Evolutionary conservation across 2,113 vertebrate genomes (phyloP).

Genomic region (human (Homo sapiens)): DNA sequence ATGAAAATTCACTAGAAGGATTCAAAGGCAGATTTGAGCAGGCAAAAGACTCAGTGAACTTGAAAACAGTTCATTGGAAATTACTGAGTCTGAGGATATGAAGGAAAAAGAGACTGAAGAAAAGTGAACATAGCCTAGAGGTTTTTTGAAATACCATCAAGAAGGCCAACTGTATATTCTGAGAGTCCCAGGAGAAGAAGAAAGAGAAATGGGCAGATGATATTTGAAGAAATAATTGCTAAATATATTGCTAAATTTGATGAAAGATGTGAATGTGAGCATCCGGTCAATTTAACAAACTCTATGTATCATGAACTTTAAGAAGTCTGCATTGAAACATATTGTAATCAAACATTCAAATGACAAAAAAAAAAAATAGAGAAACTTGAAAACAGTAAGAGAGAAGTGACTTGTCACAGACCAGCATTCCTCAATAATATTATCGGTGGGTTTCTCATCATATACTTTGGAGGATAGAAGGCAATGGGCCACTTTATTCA

Average conservation of each 20-base stretch:
- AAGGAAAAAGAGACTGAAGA: background rate
- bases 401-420: background rate
- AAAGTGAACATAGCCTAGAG: background rate
- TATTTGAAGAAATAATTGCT: background rate
- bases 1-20: background rate
- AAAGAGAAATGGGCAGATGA: background rate
- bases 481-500: background rate
- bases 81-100: background rate
- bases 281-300: background rate
- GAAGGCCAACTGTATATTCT: background rate
- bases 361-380: background rate
- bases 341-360: background rate
- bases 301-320: background rate
- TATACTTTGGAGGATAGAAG: background rate
- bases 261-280: background rate
- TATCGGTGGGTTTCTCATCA: background rate
- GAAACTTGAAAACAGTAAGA: background rate
- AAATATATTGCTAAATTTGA: background rate
- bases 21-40: background rate
- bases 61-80: background rate
- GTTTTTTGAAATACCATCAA: background rate
- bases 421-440: background rate
- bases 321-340: background rate
- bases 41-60: background rate
- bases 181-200: background rate